Conservation (phyloP, 2,888 invertebrate genomes). For the Morpho helenor region DNA sequence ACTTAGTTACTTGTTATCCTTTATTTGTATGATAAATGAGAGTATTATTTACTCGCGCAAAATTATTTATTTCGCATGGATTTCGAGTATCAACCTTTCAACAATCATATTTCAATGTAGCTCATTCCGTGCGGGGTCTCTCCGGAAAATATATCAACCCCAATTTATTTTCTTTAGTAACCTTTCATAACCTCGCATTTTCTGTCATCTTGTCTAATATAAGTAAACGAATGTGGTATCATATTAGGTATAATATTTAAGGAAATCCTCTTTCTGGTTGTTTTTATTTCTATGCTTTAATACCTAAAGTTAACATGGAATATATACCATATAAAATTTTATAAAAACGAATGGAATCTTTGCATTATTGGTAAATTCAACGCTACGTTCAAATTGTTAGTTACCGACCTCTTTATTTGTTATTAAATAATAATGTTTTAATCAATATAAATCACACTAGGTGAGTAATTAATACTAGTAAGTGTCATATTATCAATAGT, state of each 20-base stretch:
- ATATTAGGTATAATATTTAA: conserved; percentile 15
- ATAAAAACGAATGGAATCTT: too few relatives aligned
- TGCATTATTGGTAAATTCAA: too few relatives aligned
- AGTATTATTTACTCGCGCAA: conserved; percentile 11
- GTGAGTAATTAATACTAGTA: too few relatives aligned
- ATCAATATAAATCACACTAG: too few relatives aligned
- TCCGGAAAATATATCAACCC: conserved; percentile 59
- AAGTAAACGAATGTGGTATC: conserved; percentile 14
- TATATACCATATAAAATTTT: too few relatives aligned
- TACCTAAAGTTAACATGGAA: too few relatives aligned
- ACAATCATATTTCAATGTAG: conserved; percentile 18
- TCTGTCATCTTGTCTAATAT: conserved; percentile 27
- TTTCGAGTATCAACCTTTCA: conserved; percentile 13
- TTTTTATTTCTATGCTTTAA: neutral
- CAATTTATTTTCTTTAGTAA: conserved; percentile 59
- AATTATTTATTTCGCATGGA: conserved; percentile 13
- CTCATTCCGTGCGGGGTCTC: conserved; percentile 31
- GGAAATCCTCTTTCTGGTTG: conserved; percentile 8
- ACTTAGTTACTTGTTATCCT: too few relatives aligned
- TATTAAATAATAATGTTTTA: too few relatives aligned
- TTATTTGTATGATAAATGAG: neutral
- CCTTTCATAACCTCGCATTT: conserved; percentile 48
- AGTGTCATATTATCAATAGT: too few relatives aligned
- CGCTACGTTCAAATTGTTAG: too few relatives aligned
- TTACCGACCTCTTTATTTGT: too few relatives aligned